phyloP scores from a whole-genome alignment of 2,888 invertebrate species.

The Trichopoda pennipes region DNA sequence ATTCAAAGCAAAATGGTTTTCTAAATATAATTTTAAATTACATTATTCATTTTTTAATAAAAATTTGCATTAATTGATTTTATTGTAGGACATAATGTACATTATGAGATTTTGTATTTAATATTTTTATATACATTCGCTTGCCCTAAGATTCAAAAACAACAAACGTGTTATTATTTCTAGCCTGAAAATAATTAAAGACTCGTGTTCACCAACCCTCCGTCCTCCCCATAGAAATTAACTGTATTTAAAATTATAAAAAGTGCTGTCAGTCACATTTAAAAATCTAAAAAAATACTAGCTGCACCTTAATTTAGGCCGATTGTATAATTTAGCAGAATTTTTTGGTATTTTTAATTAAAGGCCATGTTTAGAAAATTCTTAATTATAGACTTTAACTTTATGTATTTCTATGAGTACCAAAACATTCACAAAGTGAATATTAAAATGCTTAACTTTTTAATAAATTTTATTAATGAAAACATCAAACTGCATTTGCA shows the following conservation, averaged over 20 bases:
- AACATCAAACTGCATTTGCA: constrained; percentile 48
- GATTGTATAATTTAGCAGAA: constrained; percentile 16
- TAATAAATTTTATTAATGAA: constrained; percentile 47
- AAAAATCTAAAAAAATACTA: not conserved
- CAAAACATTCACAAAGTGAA: not conserved
- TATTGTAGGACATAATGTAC: no score
- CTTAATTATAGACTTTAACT: no score
- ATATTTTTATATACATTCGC: not conserved
- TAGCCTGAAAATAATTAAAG: constrained; percentile 27
- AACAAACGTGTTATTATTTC: constrained; percentile 17
- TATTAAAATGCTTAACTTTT: not conserved
- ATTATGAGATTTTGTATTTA: not conserved
- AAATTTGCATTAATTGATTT: no score
- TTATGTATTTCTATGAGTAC: not conserved
- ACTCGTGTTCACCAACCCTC: not conserved
- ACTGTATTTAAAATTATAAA: constrained; percentile 14
- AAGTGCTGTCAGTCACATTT: not conserved
- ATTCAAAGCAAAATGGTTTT: no score
- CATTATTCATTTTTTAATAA: no score
- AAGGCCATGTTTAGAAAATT: constrained; percentile 17
- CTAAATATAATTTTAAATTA: no score
- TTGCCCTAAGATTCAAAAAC: not conserved
- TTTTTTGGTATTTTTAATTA: constrained; percentile 32
- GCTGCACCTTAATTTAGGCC: constrained; percentile 24
- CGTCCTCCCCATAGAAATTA: not conserved